A percentile compares a stretch with the other conserved stretches of the same genome.
phyloP scores from a whole-genome alignment of 2,113 vertebrate species.

The Cyphomyrus discorhynchus region DNA sequence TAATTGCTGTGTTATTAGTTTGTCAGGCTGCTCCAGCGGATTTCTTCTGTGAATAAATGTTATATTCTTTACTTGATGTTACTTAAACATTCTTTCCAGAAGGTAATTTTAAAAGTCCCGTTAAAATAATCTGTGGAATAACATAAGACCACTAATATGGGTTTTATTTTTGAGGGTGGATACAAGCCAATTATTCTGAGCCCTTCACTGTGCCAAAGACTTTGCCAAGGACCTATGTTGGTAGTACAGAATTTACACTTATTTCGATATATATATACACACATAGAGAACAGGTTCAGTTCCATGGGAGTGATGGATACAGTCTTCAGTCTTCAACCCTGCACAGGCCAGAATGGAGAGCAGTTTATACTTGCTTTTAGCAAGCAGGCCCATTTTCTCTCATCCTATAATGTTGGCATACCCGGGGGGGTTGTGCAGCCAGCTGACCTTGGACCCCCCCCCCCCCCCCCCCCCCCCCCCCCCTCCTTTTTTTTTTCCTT shows the following conservation, averaged over 20 bases:
- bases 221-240: not conserved
- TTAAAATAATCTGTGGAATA: not conserved
- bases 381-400: not conserved
- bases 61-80: not conserved
- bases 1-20: not conserved
- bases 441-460: too few species aligned
- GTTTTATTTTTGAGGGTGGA: not conserved
- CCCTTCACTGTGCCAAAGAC: not conserved
- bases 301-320: too few species aligned
- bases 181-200: not conserved
- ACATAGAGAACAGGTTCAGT: too few species aligned
- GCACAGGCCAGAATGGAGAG: too few species aligned
- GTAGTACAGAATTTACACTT: not conserved
- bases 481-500: too few species aligned
- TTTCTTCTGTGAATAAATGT: not conserved
- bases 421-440: not conserved
- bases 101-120: not conserved
- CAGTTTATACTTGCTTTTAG: too few species aligned
- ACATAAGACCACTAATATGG: not conserved
- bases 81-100: not conserved
- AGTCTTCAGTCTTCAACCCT: too few species aligned
- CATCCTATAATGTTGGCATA: not conserved
- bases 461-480: too few species aligned
- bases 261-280: not conserved
- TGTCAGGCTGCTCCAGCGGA: not conserved